Conservation (phyloP, 2,113 vertebrate species). For the Phylloscopus trochiloides region DNA sequence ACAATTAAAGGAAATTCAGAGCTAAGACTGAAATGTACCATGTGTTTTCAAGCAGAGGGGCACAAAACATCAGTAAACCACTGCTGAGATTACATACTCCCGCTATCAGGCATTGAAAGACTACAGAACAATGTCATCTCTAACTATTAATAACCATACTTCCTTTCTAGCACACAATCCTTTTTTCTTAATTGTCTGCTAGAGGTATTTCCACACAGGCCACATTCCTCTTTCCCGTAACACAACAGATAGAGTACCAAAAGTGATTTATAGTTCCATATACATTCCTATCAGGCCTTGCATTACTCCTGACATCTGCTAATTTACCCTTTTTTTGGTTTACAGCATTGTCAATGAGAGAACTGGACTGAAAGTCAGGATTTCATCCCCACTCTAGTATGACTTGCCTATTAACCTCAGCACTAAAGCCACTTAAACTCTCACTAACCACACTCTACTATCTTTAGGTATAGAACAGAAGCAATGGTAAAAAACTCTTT, state of each 20-base stretch:
- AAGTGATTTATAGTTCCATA: not conserved
- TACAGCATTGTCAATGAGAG: not conserved
- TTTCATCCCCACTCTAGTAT: not conserved
- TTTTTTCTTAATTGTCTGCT: slow-evolving; percentile 32
- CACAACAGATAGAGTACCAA: not conserved
- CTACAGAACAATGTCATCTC: slow-evolving; percentile 49
- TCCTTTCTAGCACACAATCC: slow-evolving; percentile 33
- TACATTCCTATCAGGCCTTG: not conserved
- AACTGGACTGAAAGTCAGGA: not conserved
- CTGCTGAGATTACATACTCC: slow-evolving; percentile 35
- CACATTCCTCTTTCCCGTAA: not conserved
- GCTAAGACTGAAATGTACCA: not conserved
- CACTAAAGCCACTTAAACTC: not conserved
- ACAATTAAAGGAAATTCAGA: slow-evolving; percentile 63
- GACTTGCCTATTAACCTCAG: not conserved
- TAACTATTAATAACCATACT: slow-evolving; percentile 54
- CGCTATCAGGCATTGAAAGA: slow-evolving; percentile 54
- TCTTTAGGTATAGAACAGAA: not conserved
- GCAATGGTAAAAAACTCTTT: not conserved
- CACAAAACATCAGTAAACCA: slow-evolving; percentile 50
- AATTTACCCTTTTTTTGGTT: not conserved
- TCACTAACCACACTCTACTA: not conserved
- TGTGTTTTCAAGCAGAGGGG: slow-evolving; percentile 49
- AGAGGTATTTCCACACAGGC: not conserved
- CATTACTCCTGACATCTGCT: not conserved